Evolutionary conservation across 2,888 invertebrate species (phyloP).

Genomic region (Hemaris fuciformis): DNA sequence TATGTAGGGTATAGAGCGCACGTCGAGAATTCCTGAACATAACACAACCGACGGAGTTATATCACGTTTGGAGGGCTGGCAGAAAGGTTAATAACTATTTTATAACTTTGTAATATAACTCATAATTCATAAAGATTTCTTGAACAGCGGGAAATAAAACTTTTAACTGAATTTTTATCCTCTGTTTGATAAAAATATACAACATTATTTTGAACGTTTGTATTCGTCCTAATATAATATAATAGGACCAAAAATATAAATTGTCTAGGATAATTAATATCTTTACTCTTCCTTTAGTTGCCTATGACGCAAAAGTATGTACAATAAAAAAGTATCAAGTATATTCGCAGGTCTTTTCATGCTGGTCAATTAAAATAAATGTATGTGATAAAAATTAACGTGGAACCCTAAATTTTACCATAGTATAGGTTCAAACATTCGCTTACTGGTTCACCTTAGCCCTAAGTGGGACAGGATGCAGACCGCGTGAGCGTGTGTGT

Average conservation of each 20-base stretch:
- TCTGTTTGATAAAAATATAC: too few species aligned
- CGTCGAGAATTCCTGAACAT: constrained; percentile 25
- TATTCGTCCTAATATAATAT: too few species aligned
- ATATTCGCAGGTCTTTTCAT: background rate
- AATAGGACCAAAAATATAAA: too few species aligned
- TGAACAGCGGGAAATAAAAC: too few species aligned
- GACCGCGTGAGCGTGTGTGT: constrained; percentile 31
- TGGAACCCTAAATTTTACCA: constrained; percentile 8
- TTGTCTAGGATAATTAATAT: too few species aligned
- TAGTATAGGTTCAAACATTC: constrained; percentile 18
- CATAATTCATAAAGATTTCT: too few species aligned
- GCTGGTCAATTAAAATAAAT: background rate
- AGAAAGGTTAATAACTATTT: background rate
- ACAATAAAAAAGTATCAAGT: background rate
- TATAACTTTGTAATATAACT: too few species aligned
- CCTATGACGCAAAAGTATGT: too few species aligned
- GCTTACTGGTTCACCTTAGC: constrained; percentile 63
- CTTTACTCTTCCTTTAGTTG: too few species aligned
- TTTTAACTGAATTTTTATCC: too few species aligned
- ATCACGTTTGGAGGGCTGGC: background rate
- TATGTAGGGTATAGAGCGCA: constrained; percentile 39
- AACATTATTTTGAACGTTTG: too few species aligned
- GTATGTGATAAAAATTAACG: background rate
- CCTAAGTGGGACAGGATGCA: constrained; percentile 70
- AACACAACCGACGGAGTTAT: background rate